Base-by-base conservation (phyloP, 2,888 invertebrate genomes). In the Stenchaetothrips biformis region DNA sequence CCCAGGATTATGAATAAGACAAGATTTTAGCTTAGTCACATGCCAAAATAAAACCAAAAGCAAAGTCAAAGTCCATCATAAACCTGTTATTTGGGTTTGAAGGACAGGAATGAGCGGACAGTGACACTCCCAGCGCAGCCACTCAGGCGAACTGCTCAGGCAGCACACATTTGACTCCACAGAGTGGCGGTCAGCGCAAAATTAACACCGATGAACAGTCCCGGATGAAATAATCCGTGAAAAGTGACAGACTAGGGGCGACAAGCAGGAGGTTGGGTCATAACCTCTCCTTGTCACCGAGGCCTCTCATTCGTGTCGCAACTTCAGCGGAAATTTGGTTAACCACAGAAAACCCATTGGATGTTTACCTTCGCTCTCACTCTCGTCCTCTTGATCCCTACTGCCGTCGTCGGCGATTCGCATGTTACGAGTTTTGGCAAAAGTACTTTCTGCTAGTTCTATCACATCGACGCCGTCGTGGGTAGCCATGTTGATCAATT, bases 401-500 rank as follows among this genome's bases (percentile, higher is more conserved):
- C 81, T 82, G 67, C 80, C 79, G 74, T 81, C 81, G 37, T 82
- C 82, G 11, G 67, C 47, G 67, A 81, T 82, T 7, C 80, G 79
- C 78, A 80, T 79, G 25, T 81, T 80, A n/a, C 67, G 67, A 74
- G 67, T 74, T 74, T 74, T 74, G n/a, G 67, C 25, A 59, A 81
- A 81, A 59, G 82, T 82, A 49, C 82, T 81, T 82, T 82, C 83
- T 81, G 81, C 82, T 79, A 82, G 77, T 82, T 82, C 81, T 79
- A 83, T 83, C 77, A 82, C 83, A 81, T 83, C 83, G 49, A 83
- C 79, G 78, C 79, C 82, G 81, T 83, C 82, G 67, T 82, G 82
- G 79, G 83, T 82, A 82, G 83, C 83, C 83, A 83, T 83, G 81
- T 83, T 83, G 83, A 74, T 74, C 67, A 74, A 74, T 74, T 74